Conservation (phyloP, 1,140 invertebrate species). For the Harpegnathos saltator region DNA sequence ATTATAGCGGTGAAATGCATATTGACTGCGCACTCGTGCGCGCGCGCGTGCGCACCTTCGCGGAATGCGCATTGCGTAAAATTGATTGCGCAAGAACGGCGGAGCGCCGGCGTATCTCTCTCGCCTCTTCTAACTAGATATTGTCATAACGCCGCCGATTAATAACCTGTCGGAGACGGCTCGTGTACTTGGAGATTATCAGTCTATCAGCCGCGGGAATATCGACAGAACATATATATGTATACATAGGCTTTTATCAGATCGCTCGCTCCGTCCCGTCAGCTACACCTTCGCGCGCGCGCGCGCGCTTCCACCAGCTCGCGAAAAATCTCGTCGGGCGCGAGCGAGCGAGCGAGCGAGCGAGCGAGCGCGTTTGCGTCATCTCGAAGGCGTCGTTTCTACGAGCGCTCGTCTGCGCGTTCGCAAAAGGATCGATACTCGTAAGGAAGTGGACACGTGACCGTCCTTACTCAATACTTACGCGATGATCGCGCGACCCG, state of each 20-base stretch:
- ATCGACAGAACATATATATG: slow-evolving; percentile 15
- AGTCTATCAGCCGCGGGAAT: slow-evolving; percentile 37
- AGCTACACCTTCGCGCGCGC: neutral
- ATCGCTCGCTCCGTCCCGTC: slow-evolving; percentile 2
- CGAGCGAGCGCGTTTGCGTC: slow-evolving; percentile 14
- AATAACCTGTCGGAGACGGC: slow-evolving; percentile 40
- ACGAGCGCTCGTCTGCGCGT: neutral
- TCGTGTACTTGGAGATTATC: slow-evolving; percentile 34
- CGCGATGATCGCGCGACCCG: slow-evolving; percentile 64
- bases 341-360: slow-evolving; percentile 25
- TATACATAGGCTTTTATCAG: slow-evolving; percentile 33
- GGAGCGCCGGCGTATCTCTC: slow-evolving; percentile 11
- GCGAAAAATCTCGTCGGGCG: slow-evolving; percentile 22
- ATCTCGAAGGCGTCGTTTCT: neutral
- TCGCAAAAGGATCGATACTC: slow-evolving; percentile 53
- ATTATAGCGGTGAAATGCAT: slow-evolving; percentile 36
- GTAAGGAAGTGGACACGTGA: slow-evolving; percentile 70
- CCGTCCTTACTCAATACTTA: slow-evolving; percentile 66
- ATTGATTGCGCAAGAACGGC: slow-evolving; percentile 38
- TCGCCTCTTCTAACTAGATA: slow-evolving; percentile 46
- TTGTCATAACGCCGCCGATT: slow-evolving; percentile 59
- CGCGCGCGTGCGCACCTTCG: no score
- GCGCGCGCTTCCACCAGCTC: neutral
- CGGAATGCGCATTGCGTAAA: slow-evolving; percentile 51
- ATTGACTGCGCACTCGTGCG: slow-evolving; percentile 25